Evolutionary conservation across 2,113 vertebrate genomes (phyloP).

Genomic region (Clarias macrocephalus): DNA sequence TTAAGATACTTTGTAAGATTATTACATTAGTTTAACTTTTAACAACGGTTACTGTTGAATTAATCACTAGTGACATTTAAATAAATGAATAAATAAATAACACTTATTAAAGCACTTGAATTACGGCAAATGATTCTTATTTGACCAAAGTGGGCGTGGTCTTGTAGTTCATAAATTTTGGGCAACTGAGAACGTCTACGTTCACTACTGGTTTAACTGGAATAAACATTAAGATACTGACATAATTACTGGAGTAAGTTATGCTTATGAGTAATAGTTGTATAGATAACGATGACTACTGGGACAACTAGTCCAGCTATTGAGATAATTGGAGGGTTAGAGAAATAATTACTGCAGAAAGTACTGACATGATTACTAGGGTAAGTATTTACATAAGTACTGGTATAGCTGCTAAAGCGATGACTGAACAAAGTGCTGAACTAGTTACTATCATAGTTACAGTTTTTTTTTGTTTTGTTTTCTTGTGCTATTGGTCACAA

Average conservation of each 20-base stretch:
- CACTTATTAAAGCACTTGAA: neutral
- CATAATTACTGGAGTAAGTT: no score
- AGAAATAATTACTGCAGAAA: neutral
- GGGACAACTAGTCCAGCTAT: neutral
- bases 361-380: neutral
- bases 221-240: no score
- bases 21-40: neutral
- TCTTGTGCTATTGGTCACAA: no score
- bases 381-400: neutral
- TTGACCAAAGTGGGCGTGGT: neutral
- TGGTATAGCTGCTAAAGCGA: neutral
- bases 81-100: neutral
- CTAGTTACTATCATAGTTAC: no score
- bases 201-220: no score
- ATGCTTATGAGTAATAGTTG: no score
- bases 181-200: no score
- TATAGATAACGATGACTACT: neutral
- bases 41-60: no score
- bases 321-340: neutral
- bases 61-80: neutral
- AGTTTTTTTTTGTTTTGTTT: no score
- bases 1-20: neutral
- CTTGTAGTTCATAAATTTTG: no score
- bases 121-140: neutral
- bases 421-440: neutral